Evolutionary conservation across 2,113 vertebrate species (phyloP).

Genomic region (Hassar affinis): DNA sequence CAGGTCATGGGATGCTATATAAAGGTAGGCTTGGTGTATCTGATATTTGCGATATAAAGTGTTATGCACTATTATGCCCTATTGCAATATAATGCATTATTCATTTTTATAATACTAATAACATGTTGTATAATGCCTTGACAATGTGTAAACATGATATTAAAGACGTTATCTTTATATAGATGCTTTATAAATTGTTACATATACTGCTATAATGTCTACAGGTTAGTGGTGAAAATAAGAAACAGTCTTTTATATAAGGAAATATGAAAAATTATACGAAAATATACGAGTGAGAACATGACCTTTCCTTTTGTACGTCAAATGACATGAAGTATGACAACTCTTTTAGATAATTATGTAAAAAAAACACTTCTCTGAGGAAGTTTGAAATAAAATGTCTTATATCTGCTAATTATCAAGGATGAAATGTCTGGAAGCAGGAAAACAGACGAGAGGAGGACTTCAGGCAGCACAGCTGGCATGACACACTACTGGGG

Average conservation of each 20-base stretch:
- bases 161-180: not conserved
- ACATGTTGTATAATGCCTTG: not conserved
- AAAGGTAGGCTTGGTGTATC: not conserved
- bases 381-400: constrained; percentile 35
- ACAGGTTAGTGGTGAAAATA: not conserved
- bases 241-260: not conserved
- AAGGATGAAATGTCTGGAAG: constrained; percentile 46
- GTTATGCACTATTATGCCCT: not conserved
- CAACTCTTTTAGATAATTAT: constrained; percentile 36
- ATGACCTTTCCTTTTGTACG: constrained; percentile 10
- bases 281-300: not conserved
- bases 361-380: constrained; percentile 3
- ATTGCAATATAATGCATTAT: not conserved
- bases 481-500: not conserved
- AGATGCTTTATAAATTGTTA: not conserved
- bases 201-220: not conserved
- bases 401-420: constrained; percentile 48
- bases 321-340: constrained; percentile 3
- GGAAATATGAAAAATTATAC: not conserved
- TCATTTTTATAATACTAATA: not conserved
- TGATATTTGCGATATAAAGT: not conserved
- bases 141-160: not conserved
- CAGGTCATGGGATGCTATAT: not conserved
- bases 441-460: constrained; percentile 50
- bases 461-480: constrained; percentile 27